These are phyloP conservation scores for Bombus turneri DNA, from an alignment of 1,140 invertebrate species.

Conservation along the genomic window DNA sequence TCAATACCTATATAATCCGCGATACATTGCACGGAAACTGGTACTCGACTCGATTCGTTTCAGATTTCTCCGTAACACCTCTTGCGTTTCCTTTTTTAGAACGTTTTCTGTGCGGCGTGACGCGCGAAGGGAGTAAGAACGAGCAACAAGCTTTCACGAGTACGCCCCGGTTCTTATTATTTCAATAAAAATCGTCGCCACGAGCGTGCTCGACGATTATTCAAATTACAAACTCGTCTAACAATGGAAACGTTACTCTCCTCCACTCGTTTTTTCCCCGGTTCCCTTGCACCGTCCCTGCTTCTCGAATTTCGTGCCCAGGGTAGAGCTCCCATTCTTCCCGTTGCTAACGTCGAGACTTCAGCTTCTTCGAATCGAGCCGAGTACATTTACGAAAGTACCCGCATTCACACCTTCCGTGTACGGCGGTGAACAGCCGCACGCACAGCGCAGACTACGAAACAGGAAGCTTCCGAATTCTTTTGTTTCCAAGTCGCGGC, in stretches of 20 bases:
- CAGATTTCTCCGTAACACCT: not conserved
- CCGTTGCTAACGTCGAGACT: not conserved
- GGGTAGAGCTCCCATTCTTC: not conserved
- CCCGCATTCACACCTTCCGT: slow-evolving; percentile 59
- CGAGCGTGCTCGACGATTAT: slow-evolving; percentile 2
- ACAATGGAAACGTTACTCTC: slow-evolving; percentile 41
- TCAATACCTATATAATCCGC: not conserved
- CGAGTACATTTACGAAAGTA: slow-evolving; percentile 61
- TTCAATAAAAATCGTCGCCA: slow-evolving; percentile 16
- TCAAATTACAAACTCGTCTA: slow-evolving; percentile 30
- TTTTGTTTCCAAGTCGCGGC: slow-evolving; percentile 53
- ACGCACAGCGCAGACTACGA: slow-evolving; percentile 31
- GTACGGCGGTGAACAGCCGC: slow-evolving; percentile 19
- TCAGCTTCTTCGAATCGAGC: not conserved
- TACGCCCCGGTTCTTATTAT: not conserved
- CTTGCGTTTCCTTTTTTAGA: not conserved
- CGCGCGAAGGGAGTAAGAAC: too few species aligned
- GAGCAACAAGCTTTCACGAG: not conserved
- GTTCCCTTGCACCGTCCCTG: not conserved
- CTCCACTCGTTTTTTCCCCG: not conserved
- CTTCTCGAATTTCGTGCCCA: not conserved
- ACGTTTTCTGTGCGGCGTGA: too few species aligned
- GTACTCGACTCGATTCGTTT: not conserved
- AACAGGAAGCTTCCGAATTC: slow-evolving; percentile 45
- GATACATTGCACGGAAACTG: not conserved